These are phyloP conservation scores for Eubucco bourcierii DNA, from an alignment of 2,113 vertebrate species.

Conservation along the genomic window DNA sequence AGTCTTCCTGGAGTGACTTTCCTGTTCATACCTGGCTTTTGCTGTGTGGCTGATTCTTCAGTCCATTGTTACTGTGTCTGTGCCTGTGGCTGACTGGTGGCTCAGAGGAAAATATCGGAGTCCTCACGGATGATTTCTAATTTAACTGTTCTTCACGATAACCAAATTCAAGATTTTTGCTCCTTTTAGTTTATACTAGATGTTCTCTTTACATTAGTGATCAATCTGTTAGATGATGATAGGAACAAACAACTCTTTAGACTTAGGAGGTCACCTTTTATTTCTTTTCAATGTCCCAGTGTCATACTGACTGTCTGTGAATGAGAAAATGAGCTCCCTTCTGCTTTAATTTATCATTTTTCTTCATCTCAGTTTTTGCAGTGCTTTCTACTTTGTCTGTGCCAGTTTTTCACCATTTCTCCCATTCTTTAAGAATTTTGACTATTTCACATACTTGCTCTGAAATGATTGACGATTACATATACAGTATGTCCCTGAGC, in stretches of 20 bases:
- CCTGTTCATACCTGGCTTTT: neutral
- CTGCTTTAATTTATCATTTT: neutral
- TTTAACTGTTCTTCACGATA: neutral
- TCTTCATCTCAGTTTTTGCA: neutral
- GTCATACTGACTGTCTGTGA: neutral
- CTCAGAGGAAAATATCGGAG: neutral
- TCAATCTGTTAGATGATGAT: neutral
- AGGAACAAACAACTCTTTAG: neutral
- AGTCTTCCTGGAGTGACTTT: neutral
- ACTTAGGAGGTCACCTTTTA: neutral
- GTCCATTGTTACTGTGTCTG: rapidly evolving
- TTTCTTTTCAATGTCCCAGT: neutral
- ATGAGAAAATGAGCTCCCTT: neutral
- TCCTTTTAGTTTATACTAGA: neutral
- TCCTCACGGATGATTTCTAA: neutral
- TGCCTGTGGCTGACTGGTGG: neutral
- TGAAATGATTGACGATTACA: neutral
- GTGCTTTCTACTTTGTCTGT: neutral
- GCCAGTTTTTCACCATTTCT: neutral
- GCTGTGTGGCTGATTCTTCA: neutral
- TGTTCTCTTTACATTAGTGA: neutral
- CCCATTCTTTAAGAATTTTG: neutral
- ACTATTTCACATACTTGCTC: neutral
- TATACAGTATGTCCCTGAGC: neutral
- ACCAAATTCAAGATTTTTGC: neutral